These are phyloP conservation scores for Protomyctophum bolini DNA, from an alignment of 2,113 vertebrate genomes.

Conservation along the genomic window DNA sequence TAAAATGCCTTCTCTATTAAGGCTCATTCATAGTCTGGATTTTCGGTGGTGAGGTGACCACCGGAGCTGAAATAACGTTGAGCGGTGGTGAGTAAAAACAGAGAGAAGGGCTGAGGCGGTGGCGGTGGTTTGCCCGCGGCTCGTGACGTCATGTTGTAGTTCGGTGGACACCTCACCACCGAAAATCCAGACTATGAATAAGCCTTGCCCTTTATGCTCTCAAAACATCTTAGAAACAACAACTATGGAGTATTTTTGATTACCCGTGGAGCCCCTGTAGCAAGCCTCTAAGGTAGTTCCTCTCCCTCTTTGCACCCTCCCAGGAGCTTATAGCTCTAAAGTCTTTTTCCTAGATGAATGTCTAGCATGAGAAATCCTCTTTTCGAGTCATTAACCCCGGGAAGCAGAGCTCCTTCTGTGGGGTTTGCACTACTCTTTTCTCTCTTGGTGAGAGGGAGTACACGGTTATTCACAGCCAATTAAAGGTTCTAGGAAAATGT, in stretches of 20 bases:
- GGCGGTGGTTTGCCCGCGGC: too few relatives aligned
- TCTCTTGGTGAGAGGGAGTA: constrained; percentile 43
- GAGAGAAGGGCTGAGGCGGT: too few relatives aligned
- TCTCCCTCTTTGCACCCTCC: constrained; percentile 21
- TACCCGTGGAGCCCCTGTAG: constrained; percentile 33
- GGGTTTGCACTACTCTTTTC: constrained; percentile 63
- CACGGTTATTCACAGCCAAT: constrained; percentile 50
- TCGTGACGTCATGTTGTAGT: too few relatives aligned
- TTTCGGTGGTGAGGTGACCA: too few relatives aligned
- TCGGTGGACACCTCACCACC: too few relatives aligned
- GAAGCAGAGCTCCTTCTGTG: constrained; percentile 61
- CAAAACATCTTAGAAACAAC: constrained; percentile 3
- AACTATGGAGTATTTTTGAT: constrained; percentile 5
- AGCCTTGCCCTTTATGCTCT: neutral
- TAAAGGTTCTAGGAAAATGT: constrained; percentile 49
- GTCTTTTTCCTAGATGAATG: constrained; percentile 58
- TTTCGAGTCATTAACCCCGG: constrained; percentile 68
- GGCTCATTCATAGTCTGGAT: too few relatives aligned
- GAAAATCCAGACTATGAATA: too few relatives aligned
- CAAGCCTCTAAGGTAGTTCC: constrained; percentile 7
- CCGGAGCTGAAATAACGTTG: too few relatives aligned
- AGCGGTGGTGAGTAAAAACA: too few relatives aligned
- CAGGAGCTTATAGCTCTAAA: constrained; percentile 62
- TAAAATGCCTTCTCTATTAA: too few relatives aligned
- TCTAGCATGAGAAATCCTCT: constrained; percentile 68